A percentile compares a stretch with the other conserved stretches of the same genome.
phyloP scores from a whole-genome alignment of 2,888 invertebrate genomes.

The Eupithecia insigniata region DNA sequence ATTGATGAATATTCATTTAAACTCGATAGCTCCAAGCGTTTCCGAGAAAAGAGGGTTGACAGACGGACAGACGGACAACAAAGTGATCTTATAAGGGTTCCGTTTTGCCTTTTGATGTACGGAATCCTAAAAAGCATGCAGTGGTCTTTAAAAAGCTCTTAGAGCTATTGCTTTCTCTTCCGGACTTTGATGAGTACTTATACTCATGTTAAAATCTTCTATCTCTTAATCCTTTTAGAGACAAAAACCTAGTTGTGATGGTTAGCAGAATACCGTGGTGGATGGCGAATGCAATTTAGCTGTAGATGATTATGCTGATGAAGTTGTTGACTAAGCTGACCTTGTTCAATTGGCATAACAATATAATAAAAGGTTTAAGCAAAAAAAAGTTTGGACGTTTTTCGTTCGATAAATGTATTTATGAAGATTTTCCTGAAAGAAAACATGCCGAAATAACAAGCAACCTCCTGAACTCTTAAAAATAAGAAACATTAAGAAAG shows the following conservation, averaged over 20 bases:
- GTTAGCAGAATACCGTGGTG: background rate
- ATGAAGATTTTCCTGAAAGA: background rate
- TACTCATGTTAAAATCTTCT: background rate
- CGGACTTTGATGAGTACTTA: conserved; percentile 6
- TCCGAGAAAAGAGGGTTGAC: too few species aligned
- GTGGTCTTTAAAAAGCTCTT: background rate
- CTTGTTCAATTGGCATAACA: background rate
- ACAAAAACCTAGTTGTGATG: background rate
- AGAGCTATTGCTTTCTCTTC: conserved; percentile 2
- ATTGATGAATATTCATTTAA: too few species aligned
- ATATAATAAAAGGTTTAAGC: background rate
- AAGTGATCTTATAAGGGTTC: too few species aligned
- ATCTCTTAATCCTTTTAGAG: background rate
- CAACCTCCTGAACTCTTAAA: background rate
- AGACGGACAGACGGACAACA: too few species aligned
- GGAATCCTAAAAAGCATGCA: background rate
- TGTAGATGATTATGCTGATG: background rate
- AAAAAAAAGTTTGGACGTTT: background rate
- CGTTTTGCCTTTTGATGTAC: too few species aligned
- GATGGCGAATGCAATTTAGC: background rate
- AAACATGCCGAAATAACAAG: background rate
- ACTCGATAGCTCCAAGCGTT: too few species aligned
- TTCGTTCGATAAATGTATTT: background rate
- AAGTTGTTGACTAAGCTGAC: background rate
- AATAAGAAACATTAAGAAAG: background rate